Evolutionary conservation across 2,113 vertebrate species (phyloP), one percentile per base, ranked within the genome.

Genomic region (Cololabis saira): DNA sequence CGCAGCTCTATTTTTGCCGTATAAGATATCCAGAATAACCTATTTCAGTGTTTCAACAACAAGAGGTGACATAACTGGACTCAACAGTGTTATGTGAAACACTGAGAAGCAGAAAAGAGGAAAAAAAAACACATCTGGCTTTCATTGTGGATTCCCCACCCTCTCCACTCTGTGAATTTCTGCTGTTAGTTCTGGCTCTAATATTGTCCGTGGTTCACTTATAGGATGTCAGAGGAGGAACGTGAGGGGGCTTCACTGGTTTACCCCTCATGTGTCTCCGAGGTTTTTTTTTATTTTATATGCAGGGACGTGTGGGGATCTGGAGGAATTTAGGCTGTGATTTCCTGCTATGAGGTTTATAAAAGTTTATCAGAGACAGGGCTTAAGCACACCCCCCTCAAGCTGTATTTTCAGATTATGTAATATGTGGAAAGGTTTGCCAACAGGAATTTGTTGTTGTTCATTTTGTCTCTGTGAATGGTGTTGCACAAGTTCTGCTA

Each of bases 111-210:
- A 74, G 63, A 70, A 17, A 10, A 41, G 78, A 86, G 71, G 47
- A 68, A 84, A 71, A 45, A 27, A 27, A 45, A 50, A 60, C 78
- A 86, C 92, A 92, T 92, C 90, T 93, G 91, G 89, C 18, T 91
- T 89, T 80, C 55, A 91, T 92, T 83, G 67, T 19, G 63, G 66
- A 45, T 62, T 83, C 74, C 78, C 72, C 59, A 42, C 74, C 71
- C 63, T 72, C 72, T 48, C 0, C 6, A 12, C 71, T 72, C 67
- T 54, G 51, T 67, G 60, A 63, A 88, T 77, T 79, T 70, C 67
- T 87, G 66, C 64, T 83, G 60, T 83, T 83, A 82, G 71, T 85
- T 78, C 87, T 88, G 83, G 86, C 79, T 57, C 59, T 21, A 71
- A 61, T 50, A 47, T 75, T 55, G 57, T 83, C 67, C 74, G 51